phyloP scores from a whole-genome alignment of 1,140 invertebrate species.

The Drosophila sp. region DNA sequence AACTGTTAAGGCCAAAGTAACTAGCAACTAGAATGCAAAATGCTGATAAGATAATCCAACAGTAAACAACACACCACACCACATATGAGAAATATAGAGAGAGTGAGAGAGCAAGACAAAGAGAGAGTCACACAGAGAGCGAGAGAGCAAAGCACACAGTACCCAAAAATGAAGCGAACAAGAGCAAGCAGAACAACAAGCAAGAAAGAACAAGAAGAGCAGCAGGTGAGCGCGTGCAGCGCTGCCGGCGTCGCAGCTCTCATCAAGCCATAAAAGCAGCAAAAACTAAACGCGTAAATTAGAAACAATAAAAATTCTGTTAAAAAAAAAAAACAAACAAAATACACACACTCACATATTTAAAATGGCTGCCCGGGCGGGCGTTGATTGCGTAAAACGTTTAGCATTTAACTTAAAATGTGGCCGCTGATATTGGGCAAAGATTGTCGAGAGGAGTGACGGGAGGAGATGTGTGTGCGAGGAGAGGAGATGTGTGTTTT shows the following conservation, averaged over 20 bases:
- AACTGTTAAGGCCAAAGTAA: conserved; percentile 23
- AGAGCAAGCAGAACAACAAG: background rate
- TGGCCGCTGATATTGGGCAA: conserved; percentile 6
- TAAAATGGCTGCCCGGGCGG: conserved; percentile 41
- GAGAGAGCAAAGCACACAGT: conserved; percentile 9
- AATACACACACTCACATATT: conserved; percentile 11
- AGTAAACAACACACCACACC: conserved; percentile 36
- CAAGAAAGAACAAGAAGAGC: conserved; percentile 11
- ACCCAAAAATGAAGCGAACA: background rate
- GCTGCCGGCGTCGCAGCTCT: conserved; percentile 38
- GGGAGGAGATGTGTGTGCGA: background rate
- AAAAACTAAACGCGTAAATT: conserved; percentile 67
- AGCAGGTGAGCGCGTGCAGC: conserved; percentile 43
- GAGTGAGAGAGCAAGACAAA: background rate
- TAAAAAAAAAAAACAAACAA: conserved; percentile 16
- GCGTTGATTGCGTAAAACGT: conserved; percentile 63
- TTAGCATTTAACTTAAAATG: conserved; percentile 39
- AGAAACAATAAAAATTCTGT: conserved; percentile 49
- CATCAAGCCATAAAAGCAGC: conserved; percentile 57
- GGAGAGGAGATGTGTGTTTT: background rate
- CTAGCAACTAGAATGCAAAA: conserved; percentile 27
- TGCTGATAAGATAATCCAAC: conserved; percentile 74
- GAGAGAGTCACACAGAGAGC: conserved; percentile 15
- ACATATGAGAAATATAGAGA: background rate
- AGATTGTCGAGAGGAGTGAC: background rate